Evolutionary conservation across 2,113 vertebrate genomes (phyloP).

Genomic region (Cardinalis cardinalis): DNA sequence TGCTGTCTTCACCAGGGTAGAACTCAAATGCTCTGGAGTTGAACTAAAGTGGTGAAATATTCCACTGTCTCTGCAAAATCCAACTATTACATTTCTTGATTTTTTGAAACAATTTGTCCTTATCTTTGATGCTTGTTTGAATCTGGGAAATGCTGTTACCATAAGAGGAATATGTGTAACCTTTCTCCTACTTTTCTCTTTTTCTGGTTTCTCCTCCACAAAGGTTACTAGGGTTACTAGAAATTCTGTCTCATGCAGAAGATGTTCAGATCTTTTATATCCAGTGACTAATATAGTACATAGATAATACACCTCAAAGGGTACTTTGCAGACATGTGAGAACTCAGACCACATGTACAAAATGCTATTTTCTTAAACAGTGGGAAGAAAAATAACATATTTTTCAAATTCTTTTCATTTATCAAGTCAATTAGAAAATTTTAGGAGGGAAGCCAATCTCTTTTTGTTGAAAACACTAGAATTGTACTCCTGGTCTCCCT

Average conservation of each 20-base stretch:
- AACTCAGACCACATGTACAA: neutral
- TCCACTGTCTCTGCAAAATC: neutral
- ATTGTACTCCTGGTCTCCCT: neutral
- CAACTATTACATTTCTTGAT: neutral
- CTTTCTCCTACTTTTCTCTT: neutral
- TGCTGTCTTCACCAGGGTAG: neutral
- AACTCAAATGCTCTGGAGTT: neutral
- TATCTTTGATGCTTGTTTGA: neutral
- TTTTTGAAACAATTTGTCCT: neutral
- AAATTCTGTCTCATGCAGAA: neutral
- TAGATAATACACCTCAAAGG: neutral
- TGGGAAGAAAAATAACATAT: neutral
- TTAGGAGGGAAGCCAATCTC: neutral
- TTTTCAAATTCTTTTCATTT: neutral
- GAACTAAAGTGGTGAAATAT: neutral
- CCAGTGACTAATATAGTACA: neutral
- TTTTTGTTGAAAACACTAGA: neutral
- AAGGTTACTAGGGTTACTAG: neutral
- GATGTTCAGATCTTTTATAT: neutral
- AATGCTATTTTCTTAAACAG: neutral
- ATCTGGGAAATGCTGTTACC: neutral
- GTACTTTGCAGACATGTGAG: neutral
- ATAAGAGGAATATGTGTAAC: neutral
- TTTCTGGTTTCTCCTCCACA: neutral
- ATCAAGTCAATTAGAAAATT: neutral